A percentile compares a stretch with the other conserved stretches of the same genome.
phyloP scores from a whole-genome alignment of 2,113 vertebrate genomes.

The Sterrhoptilus dennistouni region DNA sequence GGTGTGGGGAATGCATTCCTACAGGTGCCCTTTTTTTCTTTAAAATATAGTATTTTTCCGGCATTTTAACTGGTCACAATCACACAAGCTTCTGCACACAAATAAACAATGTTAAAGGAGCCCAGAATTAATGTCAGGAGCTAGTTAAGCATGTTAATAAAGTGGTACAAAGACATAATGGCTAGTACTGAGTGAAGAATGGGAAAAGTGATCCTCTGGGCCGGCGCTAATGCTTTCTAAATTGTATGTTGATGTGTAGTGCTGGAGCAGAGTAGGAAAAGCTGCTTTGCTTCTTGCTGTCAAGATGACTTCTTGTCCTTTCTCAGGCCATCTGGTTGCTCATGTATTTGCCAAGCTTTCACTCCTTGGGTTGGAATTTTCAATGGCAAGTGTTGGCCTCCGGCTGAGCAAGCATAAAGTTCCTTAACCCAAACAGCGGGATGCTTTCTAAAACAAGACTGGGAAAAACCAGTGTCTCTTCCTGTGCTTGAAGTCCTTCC shows the following conservation, averaged over 20 bases:
- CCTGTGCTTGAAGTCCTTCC: neutral
- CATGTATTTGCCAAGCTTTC: neutral
- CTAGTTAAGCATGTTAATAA: neutral
- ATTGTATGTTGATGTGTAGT: neutral
- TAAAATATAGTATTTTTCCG: neutral
- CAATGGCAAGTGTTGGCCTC: neutral
- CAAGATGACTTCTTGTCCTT: neutral
- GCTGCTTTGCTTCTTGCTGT: neutral
- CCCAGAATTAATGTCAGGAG: neutral
- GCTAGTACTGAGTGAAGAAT: neutral
- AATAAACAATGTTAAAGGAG: neutral
- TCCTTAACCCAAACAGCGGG: neutral
- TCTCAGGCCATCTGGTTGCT: neutral
- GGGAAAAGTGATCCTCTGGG: neutral
- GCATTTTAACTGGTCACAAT: neutral
- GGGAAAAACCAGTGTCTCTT: neutral
- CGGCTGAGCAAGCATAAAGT: neutral
- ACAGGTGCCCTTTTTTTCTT: neutral
- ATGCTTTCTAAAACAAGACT: neutral
- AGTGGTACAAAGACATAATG: neutral
- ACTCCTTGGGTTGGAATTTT: neutral
- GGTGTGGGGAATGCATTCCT: too few relatives aligned
- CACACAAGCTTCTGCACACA: neutral
- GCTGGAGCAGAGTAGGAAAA: neutral
- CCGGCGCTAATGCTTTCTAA: neutral